Conservation (phyloP, 2,113 vertebrate species). For the Dicaeum eximium region DNA sequence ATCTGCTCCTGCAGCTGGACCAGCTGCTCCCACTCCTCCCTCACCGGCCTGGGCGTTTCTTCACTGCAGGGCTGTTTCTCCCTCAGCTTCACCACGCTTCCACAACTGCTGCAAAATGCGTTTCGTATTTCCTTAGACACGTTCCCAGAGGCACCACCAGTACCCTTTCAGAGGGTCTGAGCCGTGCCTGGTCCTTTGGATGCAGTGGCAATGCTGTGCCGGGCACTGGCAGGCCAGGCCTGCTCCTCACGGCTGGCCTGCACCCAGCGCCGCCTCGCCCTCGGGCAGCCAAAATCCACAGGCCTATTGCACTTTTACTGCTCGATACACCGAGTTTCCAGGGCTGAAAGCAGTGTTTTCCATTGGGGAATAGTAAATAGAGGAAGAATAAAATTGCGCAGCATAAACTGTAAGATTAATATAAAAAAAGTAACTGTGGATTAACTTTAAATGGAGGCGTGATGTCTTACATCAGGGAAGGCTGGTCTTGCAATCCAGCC, state of each 20-base stretch:
- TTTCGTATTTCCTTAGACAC: fast-evolving
- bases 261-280: fast-evolving
- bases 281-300: fast-evolving
- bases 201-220: fast-evolving
- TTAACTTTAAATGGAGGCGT: fast-evolving
- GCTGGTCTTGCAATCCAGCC: not conserved
- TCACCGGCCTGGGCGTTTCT: fast-evolving
- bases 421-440: not conserved
- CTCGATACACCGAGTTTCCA: fast-evolving
- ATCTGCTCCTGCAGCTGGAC: not conserved
- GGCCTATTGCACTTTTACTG: not conserved
- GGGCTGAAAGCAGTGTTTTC: not conserved
- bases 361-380: not conserved
- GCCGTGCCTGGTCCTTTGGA: fast-evolving
- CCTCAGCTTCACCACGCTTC: too few species aligned
- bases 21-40: too few species aligned
- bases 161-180: fast-evolving
- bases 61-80: not conserved
- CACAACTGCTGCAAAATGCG: fast-evolving
- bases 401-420: fast-evolving
- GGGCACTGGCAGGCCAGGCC: not conserved
- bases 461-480: not conserved
- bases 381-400: too few species aligned
- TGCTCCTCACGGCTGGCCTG: not conserved
- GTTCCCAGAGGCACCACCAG: fast-evolving